Conservation (phyloP, 2,888 invertebrate genomes). For the Volucella zonaria region DNA sequence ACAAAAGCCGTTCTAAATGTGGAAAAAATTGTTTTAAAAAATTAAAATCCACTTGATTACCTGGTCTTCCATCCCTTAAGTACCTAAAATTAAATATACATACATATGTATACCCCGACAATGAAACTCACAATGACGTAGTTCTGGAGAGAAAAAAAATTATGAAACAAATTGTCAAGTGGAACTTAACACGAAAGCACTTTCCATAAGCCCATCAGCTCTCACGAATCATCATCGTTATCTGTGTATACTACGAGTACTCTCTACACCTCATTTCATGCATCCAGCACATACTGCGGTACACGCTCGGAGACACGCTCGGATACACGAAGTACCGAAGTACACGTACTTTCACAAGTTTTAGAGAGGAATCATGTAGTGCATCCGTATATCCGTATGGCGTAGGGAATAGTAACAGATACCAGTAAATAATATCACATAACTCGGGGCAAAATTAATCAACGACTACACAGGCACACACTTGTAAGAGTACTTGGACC, state of each 20-base stretch:
- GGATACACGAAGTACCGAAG: too few species aligned
- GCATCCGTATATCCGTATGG: not conserved
- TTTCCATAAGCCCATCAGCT: constrained; percentile 3
- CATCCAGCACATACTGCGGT: not conserved
- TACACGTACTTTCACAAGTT: not conserved
- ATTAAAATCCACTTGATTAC: too few species aligned
- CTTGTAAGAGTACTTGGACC: constrained; percentile 14
- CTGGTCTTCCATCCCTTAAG: too few species aligned
- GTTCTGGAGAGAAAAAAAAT: not conserved
- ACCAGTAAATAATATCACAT: constrained; percentile 50
- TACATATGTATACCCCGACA: too few species aligned
- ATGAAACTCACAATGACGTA: too few species aligned
- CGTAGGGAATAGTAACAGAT: constrained; percentile 19
- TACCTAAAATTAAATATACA: too few species aligned
- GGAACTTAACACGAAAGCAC: not conserved
- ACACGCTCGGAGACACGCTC: too few species aligned
- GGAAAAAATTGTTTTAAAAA: too few species aligned
- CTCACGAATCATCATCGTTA: not conserved
- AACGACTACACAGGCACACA: constrained; percentile 19
- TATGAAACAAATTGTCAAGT: not conserved
- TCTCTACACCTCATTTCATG: not conserved
- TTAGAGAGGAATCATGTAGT: constrained; percentile 10
- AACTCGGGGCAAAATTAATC: constrained; percentile 60
- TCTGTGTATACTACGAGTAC: too few species aligned
- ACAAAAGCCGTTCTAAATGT: too few species aligned